These are phyloP conservation scores for Drosophila lacicola DNA, from an alignment of 2,888 invertebrate species.

Conservation along the genomic window DNA sequence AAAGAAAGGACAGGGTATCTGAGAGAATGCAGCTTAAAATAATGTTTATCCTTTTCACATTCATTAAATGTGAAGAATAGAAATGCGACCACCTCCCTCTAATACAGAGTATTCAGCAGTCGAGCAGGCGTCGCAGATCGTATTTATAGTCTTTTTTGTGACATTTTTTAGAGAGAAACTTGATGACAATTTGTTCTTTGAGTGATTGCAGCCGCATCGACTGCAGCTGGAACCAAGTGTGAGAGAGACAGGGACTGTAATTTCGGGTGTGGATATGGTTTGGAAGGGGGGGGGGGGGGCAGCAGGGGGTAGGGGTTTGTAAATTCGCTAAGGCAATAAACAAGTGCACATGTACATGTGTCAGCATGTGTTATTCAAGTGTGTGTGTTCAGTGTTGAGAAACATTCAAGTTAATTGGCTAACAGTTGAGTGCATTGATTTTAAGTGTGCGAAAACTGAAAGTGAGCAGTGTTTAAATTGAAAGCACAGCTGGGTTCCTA, in stretches of 20 bases:
- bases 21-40: no score
- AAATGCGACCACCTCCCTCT: neutral
- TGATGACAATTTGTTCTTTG: constrained; percentile 74
- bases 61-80: no score
- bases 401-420: constrained; percentile 29
- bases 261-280: no score
- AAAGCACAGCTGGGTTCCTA: no score
- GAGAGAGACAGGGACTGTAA: neutral
- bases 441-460: neutral
- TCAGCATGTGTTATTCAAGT: constrained; percentile 1
- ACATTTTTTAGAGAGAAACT: constrained; percentile 45
- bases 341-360: constrained; percentile 10
- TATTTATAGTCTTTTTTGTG: constrained; percentile 13
- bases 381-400: constrained; percentile 6
- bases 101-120: constrained; percentile 10
- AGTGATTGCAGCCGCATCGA: constrained; percentile 60
- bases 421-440: constrained; percentile 8
- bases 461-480: neutral
- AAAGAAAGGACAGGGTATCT: no score
- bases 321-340: constrained; percentile 36
- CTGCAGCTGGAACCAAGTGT: constrained; percentile 9
- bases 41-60: no score
- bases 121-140: neutral
- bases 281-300: neutral
- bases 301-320: neutral